These are phyloP conservation scores for Botia almorhae DNA, from an alignment of 2,797 vertebrate genomes.

Conservation along the genomic window DNA sequence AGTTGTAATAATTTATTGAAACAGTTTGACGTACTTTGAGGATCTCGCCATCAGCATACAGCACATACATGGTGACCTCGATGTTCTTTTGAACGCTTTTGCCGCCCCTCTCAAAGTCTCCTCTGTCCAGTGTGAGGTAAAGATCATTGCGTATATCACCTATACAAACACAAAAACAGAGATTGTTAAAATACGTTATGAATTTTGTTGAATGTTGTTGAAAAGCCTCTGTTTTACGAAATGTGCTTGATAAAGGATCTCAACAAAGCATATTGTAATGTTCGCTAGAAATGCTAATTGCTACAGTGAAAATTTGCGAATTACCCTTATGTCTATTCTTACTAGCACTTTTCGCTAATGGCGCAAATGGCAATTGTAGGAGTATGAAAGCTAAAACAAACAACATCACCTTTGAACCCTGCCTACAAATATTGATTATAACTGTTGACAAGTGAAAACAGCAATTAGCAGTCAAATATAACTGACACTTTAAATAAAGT, in stretches of 20 bases:
- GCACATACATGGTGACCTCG: slow-evolving; percentile 95
- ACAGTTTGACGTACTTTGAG: slow-evolving; percentile 83
- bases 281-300: not conserved
- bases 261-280: not conserved
- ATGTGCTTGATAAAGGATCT: not conserved
- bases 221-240: too few relatives aligned
- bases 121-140: slow-evolving; percentile 93
- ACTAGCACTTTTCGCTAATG: too few relatives aligned
- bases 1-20: not conserved
- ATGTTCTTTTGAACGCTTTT: slow-evolving; percentile 99
- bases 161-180: slow-evolving; percentile 57
- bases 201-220: too few relatives aligned
- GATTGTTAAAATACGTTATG: not conserved
- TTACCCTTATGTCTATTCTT: too few relatives aligned
- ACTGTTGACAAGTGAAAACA: not conserved
- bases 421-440: not conserved
- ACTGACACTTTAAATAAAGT: too few relatives aligned
- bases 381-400: not conserved
- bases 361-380: too few relatives aligned
- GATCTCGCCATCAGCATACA: slow-evolving; percentile 96
- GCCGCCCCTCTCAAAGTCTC: slow-evolving; percentile 96
- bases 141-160: slow-evolving; percentile 97
- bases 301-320: not conserved
- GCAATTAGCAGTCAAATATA: not conserved
- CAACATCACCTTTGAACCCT: not conserved